Conservation (phyloP, 2,113 vertebrate genomes). For the Anolis carolinensis region DNA sequence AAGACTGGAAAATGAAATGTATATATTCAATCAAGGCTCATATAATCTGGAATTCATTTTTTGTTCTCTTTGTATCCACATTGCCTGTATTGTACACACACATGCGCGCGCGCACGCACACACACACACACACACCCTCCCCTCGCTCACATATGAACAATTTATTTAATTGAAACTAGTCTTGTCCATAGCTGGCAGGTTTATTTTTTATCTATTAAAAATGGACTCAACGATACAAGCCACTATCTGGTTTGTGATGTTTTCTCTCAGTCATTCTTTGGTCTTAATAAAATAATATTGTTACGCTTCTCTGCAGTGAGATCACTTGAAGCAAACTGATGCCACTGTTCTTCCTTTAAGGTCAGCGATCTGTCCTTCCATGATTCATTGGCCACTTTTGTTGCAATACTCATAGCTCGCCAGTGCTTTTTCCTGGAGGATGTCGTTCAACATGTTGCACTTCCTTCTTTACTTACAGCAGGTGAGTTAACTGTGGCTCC, state of each 20-base stretch:
- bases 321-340: constrained; percentile 18
- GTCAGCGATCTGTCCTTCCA: constrained; percentile 82
- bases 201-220: not conserved
- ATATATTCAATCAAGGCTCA: not conserved
- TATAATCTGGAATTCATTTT: not conserved
- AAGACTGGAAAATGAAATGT: not conserved
- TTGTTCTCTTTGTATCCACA: not conserved
- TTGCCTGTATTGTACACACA: too few relatives aligned
- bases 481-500: constrained; percentile 53
- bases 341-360: constrained; percentile 65
- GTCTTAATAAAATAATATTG: not conserved
- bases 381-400: constrained; percentile 79
- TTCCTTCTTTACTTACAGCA: constrained; percentile 81
- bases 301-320: fast-evolving
- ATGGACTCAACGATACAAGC: not conserved
- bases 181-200: not conserved
- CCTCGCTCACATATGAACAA: too few relatives aligned
- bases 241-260: not conserved
- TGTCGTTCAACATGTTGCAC: constrained; percentile 76
- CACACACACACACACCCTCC: not conserved
- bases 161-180: not conserved
- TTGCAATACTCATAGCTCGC: constrained; percentile 76
- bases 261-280: not conserved
- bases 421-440: constrained; percentile 82
- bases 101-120: too few relatives aligned